Percentiles rank a stretch among this genome's conserved stretches.
Conservation (phyloP, 1,140 invertebrate genomes). For the Atta colombica region DNA sequence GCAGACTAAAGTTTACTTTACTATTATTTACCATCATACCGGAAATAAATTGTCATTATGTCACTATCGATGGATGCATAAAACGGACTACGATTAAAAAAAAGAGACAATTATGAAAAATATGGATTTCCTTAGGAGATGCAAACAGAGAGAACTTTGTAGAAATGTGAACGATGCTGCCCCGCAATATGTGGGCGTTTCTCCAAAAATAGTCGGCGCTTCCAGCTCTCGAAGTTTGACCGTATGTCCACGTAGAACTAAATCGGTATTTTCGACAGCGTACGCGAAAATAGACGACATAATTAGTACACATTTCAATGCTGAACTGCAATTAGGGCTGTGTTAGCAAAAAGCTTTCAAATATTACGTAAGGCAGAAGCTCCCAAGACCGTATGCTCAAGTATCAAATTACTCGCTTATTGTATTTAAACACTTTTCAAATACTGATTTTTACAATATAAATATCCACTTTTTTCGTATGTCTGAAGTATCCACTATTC, state of each 20-base stretch:
- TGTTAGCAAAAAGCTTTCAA: constrained; percentile 16
- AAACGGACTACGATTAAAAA: background rate
- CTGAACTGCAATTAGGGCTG: constrained; percentile 44
- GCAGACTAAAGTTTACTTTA: constrained; percentile 10
- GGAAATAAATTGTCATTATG: background rate
- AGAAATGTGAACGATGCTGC: constrained; percentile 39
- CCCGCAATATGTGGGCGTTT: constrained; percentile 70
- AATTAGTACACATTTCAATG: constrained; percentile 48
- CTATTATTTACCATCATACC: background rate
- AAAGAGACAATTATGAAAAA: constrained; percentile 5
- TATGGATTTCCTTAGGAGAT: background rate
- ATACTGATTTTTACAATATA: constrained; percentile 46
- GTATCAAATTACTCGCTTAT: constrained; percentile 66
- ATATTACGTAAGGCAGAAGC: constrained; percentile 42
- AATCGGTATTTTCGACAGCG: constrained; percentile 77
- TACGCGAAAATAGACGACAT: constrained; percentile 74
- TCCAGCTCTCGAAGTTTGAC: constrained; percentile 71
- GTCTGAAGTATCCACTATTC: background rate
- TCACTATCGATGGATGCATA: background rate
- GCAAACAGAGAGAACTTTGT: constrained; percentile 43
- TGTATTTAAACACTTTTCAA: constrained; percentile 24
- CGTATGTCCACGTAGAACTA: constrained; percentile 45
- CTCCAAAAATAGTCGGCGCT: constrained; percentile 77
- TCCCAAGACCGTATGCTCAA: background rate
- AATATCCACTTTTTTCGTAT: constrained; percentile 35